Evolutionary conservation across 2,888 invertebrate genomes (phyloP), one percentile per base, ranked within the genome.

Genomic region (Stratiomys singularior): DNA sequence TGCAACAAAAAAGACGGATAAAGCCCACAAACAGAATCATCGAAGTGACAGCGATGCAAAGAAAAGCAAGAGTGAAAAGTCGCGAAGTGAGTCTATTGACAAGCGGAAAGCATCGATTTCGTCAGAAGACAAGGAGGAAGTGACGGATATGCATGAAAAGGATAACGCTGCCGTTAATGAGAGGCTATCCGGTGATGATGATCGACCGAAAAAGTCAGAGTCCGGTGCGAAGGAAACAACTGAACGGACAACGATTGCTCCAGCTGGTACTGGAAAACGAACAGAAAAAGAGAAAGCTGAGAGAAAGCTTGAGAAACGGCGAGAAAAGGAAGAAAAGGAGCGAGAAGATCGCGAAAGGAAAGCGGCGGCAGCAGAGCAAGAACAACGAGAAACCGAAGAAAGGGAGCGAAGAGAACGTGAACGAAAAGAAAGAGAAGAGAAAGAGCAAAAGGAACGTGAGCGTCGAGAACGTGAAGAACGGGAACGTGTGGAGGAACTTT

Each of bases 271-370:
- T 30, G 81, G 79, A 11, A 4, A 82, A 83, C 15, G 83, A 82
- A n/a, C 69, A 2, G 74, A 81, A 81, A 47, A 81, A 25, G 81
- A 83, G 77, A 74, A 80, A 82, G 23, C 82, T 81, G 63, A 83
- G 27, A 80, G 81, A 27, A 81, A 84, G 18, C 3, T 23, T 15
- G 76, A 76, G 21, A 76, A 76, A n/a, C 79, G 84, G 82, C 78
- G 80, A 84, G 83, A 85, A 81, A 86, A 85, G 79, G 87, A 86
- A 80, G 87, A 86, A 78, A 85, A 84, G 66, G 83, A 84, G 27
- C 82, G 82, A 4, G 84, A 85, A 69, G 81, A 81, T 64, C 80
- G 81, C 28, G 83, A 83, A 80, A 81, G 81, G 18, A 82, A 82
- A 60, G 85, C 69, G 13, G 76, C 76, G 23, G 76, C 58, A 15